Evolutionary conservation across 2,113 vertebrate genomes (phyloP).

Genomic region (Cettia cetti): DNA sequence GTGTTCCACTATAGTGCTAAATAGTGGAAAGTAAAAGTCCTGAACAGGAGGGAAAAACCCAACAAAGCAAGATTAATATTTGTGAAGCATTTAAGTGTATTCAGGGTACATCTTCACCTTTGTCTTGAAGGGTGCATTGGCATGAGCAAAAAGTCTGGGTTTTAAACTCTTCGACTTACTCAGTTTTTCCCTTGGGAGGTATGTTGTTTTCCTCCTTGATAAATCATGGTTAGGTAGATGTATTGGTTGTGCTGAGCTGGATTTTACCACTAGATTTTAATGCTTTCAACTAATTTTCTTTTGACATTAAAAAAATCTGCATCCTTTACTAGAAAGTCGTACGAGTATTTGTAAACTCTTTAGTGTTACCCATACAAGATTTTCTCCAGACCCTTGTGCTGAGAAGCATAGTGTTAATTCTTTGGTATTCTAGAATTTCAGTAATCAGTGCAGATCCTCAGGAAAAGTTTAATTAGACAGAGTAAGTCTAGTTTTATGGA

Average conservation of each 20-base stretch:
- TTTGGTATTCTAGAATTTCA: background rate
- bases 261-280: background rate
- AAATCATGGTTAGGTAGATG: background rate
- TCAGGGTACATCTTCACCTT: background rate
- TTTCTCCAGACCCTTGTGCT: background rate
- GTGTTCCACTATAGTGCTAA: too few species aligned
- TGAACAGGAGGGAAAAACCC: background rate
- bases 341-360: background rate
- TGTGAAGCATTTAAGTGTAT: background rate
- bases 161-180: background rate
- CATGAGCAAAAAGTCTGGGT: background rate
- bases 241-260: background rate
- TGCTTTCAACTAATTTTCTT: background rate
- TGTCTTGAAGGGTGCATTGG: background rate
- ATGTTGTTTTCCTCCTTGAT: background rate
- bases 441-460: background rate
- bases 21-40: background rate
- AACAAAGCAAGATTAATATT: background rate
- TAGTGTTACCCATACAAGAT: accelerated
- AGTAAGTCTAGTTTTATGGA: background rate
- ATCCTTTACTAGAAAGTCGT: background rate
- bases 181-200: background rate
- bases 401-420: background rate
- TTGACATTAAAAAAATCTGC: background rate
- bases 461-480: background rate